Evolutionary conservation across 2,797 vertebrate species (phyloP).

Genomic region (Phalanger gymnotis): DNA sequence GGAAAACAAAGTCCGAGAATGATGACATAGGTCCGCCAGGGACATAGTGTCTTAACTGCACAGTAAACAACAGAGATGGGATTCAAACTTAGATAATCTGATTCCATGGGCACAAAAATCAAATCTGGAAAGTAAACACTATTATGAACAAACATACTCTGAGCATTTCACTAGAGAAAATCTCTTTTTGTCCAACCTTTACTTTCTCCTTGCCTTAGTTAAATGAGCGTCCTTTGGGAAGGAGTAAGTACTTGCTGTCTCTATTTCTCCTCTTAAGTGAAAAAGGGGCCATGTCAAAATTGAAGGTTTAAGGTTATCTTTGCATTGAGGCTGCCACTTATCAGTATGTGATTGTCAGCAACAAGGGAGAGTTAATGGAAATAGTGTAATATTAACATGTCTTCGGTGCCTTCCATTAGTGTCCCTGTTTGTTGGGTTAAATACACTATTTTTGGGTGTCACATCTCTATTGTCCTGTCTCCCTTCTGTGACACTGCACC

Average conservation of each 20-base stretch:
- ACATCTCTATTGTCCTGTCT: slow-evolving; percentile 33
- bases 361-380: slow-evolving; percentile 43
- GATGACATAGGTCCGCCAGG: too few species aligned
- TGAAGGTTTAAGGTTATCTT: slow-evolving; percentile 58
- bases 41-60: neutral
- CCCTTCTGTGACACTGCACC: neutral
- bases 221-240: neutral
- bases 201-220: slow-evolving; percentile 13
- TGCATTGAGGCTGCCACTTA: slow-evolving; percentile 52
- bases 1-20: neutral
- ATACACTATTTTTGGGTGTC: neutral
- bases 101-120: slow-evolving; percentile 40
- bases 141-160: slow-evolving; percentile 7
- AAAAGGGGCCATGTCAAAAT: slow-evolving; percentile 55
- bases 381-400: slow-evolving; percentile 17
- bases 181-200: slow-evolving; percentile 24
- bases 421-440: slow-evolving; percentile 39
- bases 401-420: slow-evolving; percentile 46
- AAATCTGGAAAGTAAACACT: slow-evolving; percentile 47
- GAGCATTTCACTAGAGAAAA: slow-evolving; percentile 8
- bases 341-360: slow-evolving; percentile 48
- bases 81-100: neutral
- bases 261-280: slow-evolving; percentile 7
- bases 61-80: neutral
- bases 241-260: slow-evolving; percentile 51